Evolutionary conservation across 2,888 invertebrate species (phyloP).

Genomic region (Matsumyia berberina): DNA sequence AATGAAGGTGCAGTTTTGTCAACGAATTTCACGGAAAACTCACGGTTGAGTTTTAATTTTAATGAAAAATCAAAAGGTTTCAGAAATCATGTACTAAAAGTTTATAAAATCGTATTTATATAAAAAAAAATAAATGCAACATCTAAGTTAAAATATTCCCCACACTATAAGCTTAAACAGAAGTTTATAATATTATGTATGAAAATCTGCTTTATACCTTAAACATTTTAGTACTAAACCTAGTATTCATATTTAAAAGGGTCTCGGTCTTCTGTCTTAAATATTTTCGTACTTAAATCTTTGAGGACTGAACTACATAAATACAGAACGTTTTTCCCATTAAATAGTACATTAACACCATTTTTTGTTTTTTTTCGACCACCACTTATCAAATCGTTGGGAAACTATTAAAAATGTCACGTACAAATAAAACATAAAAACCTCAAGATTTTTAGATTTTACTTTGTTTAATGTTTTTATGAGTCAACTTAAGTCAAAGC

Average conservation of each 20-base stretch:
- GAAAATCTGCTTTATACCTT: too few species aligned
- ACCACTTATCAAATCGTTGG: constrained; percentile 28
- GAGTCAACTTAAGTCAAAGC: constrained; percentile 40
- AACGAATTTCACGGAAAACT: background rate
- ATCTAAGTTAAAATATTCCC: too few species aligned
- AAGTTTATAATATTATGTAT: too few species aligned
- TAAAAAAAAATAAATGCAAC: too few species aligned
- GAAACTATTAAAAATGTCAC: constrained; percentile 59
- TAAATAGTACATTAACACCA: constrained; percentile 31
- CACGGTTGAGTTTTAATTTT: background rate
- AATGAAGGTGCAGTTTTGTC: constrained; percentile 7
- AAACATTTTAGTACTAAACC: too few species aligned
- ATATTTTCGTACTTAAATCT: background rate
- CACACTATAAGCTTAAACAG: too few species aligned
- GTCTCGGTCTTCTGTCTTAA: background rate
- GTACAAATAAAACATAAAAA: constrained; percentile 35
- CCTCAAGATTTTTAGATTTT: constrained; percentile 26
- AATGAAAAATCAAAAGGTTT: background rate
- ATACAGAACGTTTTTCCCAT: constrained; percentile 7
- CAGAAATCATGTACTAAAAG: background rate
- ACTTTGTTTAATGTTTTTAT: constrained; percentile 38
- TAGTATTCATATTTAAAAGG: too few species aligned
- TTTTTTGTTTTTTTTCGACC: too few species aligned
- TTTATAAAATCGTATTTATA: background rate
- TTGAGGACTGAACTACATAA: background rate